These are phyloP conservation scores for Gephyroberyx darwinii DNA, from an alignment of 2,797 vertebrate genomes.

Conservation along the genomic window DNA sequence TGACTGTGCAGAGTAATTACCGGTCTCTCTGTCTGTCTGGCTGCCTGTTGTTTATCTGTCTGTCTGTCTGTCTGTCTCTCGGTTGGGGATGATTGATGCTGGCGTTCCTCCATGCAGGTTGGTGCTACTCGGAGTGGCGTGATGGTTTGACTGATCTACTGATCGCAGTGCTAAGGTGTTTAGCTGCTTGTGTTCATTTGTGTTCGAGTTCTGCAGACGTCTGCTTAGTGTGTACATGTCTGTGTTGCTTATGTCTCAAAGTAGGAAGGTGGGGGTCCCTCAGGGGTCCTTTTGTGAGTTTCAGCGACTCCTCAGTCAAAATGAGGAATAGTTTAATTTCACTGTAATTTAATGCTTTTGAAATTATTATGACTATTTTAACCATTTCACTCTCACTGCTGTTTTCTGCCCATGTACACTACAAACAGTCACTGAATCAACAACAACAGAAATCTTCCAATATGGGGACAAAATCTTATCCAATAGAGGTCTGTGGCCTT, in stretches of 20 bases:
- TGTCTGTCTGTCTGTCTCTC: conserved; percentile 14
- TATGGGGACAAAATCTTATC: no score
- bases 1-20: conserved; percentile 28
- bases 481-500: no score
- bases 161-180: neutral
- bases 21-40: conserved; percentile 2
- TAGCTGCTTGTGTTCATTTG: neutral
- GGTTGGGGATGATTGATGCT: conserved; percentile 40
- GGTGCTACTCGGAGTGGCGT: conserved; percentile 21
- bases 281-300: no score
- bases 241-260: neutral
- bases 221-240: neutral
- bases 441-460: no score
- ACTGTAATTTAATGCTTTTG: neutral
- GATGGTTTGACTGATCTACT: neutral
- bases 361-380: no score
- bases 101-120: conserved; percentile 48
- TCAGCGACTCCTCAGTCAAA: neutral
- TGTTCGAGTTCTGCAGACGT: conserved; percentile 15
- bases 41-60: conserved; percentile 9
- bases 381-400: no score
- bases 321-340: conserved; percentile 2
- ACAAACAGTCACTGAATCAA: no score
- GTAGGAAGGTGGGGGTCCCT: no score
- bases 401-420: no score